Evolutionary conservation across 2,888 invertebrate species (phyloP), one percentile per base, ranked within the genome.

Genomic region (Apodemia mormo): DNA sequence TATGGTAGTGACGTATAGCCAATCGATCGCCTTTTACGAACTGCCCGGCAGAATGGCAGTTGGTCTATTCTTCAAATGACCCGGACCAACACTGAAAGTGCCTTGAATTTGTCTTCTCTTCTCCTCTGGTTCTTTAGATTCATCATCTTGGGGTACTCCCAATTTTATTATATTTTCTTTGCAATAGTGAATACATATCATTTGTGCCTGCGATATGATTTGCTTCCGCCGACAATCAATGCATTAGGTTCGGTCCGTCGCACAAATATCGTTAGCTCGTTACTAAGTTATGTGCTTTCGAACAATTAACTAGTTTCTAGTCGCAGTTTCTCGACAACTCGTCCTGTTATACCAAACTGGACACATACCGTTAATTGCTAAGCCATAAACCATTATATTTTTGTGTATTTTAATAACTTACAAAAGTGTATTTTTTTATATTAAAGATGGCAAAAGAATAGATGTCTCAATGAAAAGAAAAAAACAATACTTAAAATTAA

Each of bases 241-340:
- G 78, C 76, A 78, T 79, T 79, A 78, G 73, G 74, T 76, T 70
- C 74, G 72, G 66, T 61, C 71, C 69, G 73, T 76, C 77, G 71
- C 30, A 73, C 76, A 72, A 76, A 75, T 76, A 74, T 76, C 72
- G 68, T 70, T 66, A 58, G 73, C 75, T 73, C 74, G 70, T 69
- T 68, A 70, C 66, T 68, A 78, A 77, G 80, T 79, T 79, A 87
- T 85, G 83, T 85, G 85, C 90, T 90, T 89, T 90, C 90, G 84
- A 88, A 87, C 89, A 89, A 90, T 90, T 90, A 90, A 84, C 66
- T 40, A 77, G 76, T 81, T 81, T 85, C 84, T 83, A 83, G 80
- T 80, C 78, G 76, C 75, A 79, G 80, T 83, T 84, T 83, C 84
- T 80, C 81, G 80, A 80, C 73, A 75, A 75, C 75, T 74, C 73